Evolutionary conservation across 2,797 vertebrate species (phyloP).

Genomic region (Darevskia nairensis): DNA sequence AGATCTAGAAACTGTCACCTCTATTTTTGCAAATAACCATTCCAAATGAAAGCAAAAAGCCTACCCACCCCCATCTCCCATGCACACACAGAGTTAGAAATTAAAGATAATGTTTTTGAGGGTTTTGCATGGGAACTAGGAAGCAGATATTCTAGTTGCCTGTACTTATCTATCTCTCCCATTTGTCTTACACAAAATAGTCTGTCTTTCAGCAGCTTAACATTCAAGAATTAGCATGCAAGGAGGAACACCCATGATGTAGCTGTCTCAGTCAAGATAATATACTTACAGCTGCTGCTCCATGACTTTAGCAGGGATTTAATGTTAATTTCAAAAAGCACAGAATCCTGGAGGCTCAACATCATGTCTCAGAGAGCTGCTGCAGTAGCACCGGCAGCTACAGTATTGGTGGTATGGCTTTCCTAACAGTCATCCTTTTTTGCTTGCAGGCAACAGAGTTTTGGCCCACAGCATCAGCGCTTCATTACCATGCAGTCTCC

Average conservation of each 20-base stretch:
- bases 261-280: conserved; percentile 29
- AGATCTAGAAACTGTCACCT: conserved; percentile 26
- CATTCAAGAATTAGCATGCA: conserved; percentile 33
- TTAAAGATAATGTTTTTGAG: neutral
- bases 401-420: conserved; percentile 43
- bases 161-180: neutral
- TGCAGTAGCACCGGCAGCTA: conserved; percentile 8
- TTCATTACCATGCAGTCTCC: conserved; percentile 77
- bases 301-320: conserved; percentile 98
- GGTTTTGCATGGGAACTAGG: neutral
- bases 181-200: neutral
- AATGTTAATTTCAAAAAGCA: conserved; percentile 98
- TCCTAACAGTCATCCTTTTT: conserved; percentile 59
- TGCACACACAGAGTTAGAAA: conserved; percentile 5
- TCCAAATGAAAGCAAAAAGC: conserved; percentile 13
- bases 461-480: conserved; percentile 69
- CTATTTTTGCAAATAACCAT: conserved; percentile 60
- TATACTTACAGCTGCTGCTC: conserved; percentile 94
- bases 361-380: conserved; percentile 77
- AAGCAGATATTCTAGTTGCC: neutral
- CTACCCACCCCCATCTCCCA: neutral
- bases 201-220: neutral
- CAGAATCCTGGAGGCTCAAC: conserved; percentile 97
- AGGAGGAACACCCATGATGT: conserved; percentile 17
- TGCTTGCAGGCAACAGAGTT: conserved; percentile 68